Evolutionary conservation across 2,888 invertebrate species (phyloP).

Genomic region (Timandra comae): DNA sequence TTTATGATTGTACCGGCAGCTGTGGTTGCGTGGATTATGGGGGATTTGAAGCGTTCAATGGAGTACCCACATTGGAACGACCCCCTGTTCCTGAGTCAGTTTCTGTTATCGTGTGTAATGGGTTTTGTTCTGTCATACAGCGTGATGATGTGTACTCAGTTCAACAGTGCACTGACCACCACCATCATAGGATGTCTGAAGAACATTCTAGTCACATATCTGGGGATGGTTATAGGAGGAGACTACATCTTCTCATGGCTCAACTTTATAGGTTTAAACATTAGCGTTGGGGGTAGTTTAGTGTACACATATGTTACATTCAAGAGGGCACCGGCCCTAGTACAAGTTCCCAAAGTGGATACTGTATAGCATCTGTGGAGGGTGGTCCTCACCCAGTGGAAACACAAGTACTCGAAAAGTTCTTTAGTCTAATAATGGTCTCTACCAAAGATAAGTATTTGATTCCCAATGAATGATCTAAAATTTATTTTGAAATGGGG

Average conservation of each 20-base stretch:
- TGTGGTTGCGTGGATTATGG: constrained; percentile 82
- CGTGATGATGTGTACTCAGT: constrained; percentile 95
- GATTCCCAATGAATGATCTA: too few relatives aligned
- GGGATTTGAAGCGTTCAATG: constrained; percentile 82
- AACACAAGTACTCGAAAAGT: too few relatives aligned
- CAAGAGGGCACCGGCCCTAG: constrained; percentile 73
- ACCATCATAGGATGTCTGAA: constrained; percentile 99
- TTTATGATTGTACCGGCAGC: constrained; percentile 90
- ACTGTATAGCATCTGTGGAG: constrained; percentile 59
- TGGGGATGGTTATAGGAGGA: constrained; percentile 98
- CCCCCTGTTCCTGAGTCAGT: constrained; percentile 85
- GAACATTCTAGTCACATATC: constrained; percentile 97
- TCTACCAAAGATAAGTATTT: constrained; percentile 42
- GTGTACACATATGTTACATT: constrained; percentile 93
- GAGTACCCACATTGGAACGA: constrained; percentile 86
- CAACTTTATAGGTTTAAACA: constrained; percentile 97
- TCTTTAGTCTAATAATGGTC: constrained; percentile 33
- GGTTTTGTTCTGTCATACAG: constrained; percentile 97
- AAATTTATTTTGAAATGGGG: too few relatives aligned
- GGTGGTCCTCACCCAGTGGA: too few relatives aligned
- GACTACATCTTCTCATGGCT: constrained; percentile 97
- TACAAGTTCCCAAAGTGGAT: constrained; percentile 54
- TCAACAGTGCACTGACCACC: constrained; percentile 98
- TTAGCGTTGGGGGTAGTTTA: constrained; percentile 92
- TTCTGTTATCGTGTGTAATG: constrained; percentile 94